Evolutionary conservation across 2,888 invertebrate genomes (phyloP), one percentile per base, ranked within the genome.

Genomic region (Oligia latruncula): DNA sequence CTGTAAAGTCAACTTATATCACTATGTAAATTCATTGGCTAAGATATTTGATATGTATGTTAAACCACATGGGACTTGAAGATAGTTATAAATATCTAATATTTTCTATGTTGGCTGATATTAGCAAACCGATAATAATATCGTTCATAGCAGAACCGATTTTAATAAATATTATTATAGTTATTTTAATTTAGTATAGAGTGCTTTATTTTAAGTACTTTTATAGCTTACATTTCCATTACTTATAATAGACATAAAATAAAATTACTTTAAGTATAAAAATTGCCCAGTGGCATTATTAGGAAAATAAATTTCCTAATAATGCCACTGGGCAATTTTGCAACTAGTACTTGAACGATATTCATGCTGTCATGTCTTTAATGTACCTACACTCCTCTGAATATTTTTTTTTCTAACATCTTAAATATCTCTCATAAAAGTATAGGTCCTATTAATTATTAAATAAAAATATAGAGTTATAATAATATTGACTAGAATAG

Each of bases 31-130:
- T 87, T 87, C 82, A 78, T 87, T 81, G 73, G 71, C 81, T 80
- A 78, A 80, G 40, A 84, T 76, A 70, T 80, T 82, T 84, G 87
- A 90, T 90, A 88, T 88, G 86, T 88, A 77, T 40, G 55, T 29
- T 74, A 23, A 52, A 70, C 72, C 72, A 78, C 70, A 52, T 35
- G 43, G 13, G 55, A 62, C 46, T 67, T 71, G 3, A 17, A 58
- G 29, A 72, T 65, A 20, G 15, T 40, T 11, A 55, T 73, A 29
- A 40, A 4, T 40, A 5, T 11, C 13, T 55, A 17, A 64, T 64
- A 35, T 66, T 29, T 35, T 23, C 64, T 58, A 72, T 55, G 55
- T 75, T 62, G 62, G 65, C 64, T 58, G 65, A 43, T 49, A n/a
- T 62, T 49, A 74, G 68, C 65, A 64, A 29, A 80, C 23, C 15